Evolutionary conservation across 2,113 vertebrate genomes (phyloP).

Genomic region (Cyanocitta stelleri): DNA sequence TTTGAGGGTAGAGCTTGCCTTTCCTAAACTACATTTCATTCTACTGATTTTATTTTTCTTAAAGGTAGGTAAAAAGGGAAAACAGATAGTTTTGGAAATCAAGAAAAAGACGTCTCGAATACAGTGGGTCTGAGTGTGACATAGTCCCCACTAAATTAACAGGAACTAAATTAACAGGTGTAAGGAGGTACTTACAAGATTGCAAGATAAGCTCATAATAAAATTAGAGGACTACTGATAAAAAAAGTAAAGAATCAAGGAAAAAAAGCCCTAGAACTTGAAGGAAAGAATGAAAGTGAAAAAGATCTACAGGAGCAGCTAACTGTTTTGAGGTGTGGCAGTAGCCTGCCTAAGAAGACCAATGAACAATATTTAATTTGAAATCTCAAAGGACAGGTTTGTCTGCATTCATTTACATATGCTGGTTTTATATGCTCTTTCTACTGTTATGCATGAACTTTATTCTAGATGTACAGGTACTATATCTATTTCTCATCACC

Average conservation of each 20-base stretch:
- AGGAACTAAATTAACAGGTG: not conserved
- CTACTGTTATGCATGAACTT: not conserved
- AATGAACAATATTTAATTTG: not conserved
- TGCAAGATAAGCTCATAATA: not conserved
- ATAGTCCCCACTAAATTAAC: not conserved
- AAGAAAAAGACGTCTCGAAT: not conserved
- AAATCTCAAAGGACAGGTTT: slow-evolving; percentile 34
- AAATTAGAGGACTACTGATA: not conserved
- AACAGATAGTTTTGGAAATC: not conserved
- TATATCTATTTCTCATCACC: not conserved
- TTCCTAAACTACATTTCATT: not conserved
- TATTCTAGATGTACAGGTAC: not conserved
- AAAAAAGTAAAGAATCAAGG: not conserved
- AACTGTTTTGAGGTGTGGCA: not conserved
- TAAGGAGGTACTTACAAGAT: not conserved
- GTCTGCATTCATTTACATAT: not conserved
- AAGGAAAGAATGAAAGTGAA: not conserved
- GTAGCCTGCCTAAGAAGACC: not conserved
- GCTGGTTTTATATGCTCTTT: not conserved
- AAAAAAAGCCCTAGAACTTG: not conserved
- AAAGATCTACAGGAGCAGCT: not conserved
- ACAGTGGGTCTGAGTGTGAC: not conserved
- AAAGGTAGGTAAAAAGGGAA: not conserved
- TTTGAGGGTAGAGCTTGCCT: not conserved
- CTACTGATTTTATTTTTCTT: not conserved